phyloP scores from a whole-genome alignment of 2,797 vertebrate genomes.

The Lemur catta region DNA sequence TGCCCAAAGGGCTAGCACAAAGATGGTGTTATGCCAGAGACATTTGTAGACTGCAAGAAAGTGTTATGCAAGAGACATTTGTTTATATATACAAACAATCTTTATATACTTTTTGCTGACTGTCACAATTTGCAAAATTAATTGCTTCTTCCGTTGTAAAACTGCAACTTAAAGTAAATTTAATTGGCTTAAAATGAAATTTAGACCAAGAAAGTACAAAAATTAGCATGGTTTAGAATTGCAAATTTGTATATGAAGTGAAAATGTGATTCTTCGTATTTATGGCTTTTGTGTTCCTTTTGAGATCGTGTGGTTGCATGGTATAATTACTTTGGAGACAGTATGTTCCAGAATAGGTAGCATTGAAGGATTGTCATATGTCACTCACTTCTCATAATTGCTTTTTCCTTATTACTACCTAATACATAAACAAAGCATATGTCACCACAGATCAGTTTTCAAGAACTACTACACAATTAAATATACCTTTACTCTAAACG shows the following conservation, averaged over 20 bases:
- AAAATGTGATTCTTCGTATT: neutral
- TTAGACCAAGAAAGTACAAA: neutral
- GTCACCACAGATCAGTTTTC: neutral
- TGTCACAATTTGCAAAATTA: neutral
- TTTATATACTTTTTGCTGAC: neutral
- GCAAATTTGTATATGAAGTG: neutral
- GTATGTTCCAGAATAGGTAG: neutral
- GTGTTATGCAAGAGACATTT: neutral
- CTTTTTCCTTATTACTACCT: neutral
- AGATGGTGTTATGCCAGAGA: neutral
- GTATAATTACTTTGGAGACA: neutral
- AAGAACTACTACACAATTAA: neutral
- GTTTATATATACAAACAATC: neutral
- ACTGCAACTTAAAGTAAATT: slow-evolving; percentile 15
- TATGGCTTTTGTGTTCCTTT: neutral
- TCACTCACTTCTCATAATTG: neutral
- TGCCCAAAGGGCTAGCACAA: neutral
- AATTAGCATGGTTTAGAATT: neutral
- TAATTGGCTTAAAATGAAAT: slow-evolving; percentile 19
- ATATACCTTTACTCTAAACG: neutral
- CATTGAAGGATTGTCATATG: neutral
- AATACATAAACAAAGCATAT: neutral
- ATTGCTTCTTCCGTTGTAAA: slow-evolving; percentile 10
- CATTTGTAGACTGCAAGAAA: neutral
- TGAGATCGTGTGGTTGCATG: neutral